Percentiles rank a stretch among this genome's conserved stretches.
These are phyloP conservation scores for Arremon aurantiirostris DNA, from an alignment of 2,797 vertebrate species.

Conservation along the genomic window DNA sequence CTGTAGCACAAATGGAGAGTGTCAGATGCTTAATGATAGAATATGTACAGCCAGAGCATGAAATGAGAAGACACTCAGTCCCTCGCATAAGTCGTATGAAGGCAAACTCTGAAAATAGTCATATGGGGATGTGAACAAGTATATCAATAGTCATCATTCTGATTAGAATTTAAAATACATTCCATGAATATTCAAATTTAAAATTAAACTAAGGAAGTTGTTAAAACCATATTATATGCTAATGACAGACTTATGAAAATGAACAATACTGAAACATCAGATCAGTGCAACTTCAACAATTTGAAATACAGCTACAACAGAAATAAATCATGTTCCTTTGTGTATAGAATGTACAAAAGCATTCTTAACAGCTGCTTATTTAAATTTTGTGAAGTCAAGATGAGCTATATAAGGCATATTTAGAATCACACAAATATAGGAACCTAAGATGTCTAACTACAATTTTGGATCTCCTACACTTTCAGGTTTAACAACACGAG, in stretches of 20 bases:
- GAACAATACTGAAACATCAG: slow-evolving; percentile 6
- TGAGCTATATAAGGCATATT: neutral
- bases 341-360: slow-evolving; percentile 4
- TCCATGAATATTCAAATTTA: neutral
- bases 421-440: neutral
- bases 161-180: neutral
- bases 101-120: neutral
- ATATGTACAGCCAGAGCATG: neutral
- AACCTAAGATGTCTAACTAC: neutral
- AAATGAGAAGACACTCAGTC: neutral
- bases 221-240: slow-evolving; percentile 21
- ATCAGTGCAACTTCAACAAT: slow-evolving; percentile 7
- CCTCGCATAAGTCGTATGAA: neutral
- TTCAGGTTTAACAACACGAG: neutral
- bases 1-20: neutral
- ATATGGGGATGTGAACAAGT: neutral
- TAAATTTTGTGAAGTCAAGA: slow-evolving; percentile 10
- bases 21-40: neutral
- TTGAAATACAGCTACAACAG: slow-evolving; percentile 11
- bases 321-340: slow-evolving; percentile 42
- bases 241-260: neutral
- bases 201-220: slow-evolving; percentile 18
- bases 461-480: neutral
- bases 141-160: neutral
- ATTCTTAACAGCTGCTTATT: slow-evolving; percentile 39